A percentile compares a stretch with the other conserved stretches of the same genome.
phyloP scores from a whole-genome alignment of 2,888 invertebrate species.

The Ochropacha duplaris region DNA sequence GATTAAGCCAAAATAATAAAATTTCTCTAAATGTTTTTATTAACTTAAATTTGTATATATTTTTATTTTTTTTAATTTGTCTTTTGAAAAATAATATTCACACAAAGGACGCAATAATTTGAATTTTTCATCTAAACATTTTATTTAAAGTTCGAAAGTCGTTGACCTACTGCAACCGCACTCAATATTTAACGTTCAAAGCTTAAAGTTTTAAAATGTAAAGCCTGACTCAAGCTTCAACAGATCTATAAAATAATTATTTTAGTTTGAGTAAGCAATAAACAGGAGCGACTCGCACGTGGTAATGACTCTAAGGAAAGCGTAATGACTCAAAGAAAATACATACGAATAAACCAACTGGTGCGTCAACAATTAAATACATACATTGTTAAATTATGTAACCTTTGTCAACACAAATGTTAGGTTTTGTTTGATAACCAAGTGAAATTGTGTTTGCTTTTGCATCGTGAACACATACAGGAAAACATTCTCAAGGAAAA shows the following conservation, averaged over 20 bases:
- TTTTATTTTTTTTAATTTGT: too few species aligned
- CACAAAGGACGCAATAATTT: background rate
- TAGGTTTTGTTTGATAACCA: constrained; percentile 29
- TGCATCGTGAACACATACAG: constrained; percentile 27
- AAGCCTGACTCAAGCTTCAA: background rate
- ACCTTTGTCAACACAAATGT: constrained; percentile 30
- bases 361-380: constrained; percentile 8
- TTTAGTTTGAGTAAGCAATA: background rate
- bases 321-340: background rate
- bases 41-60: too few species aligned
- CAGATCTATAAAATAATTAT: constrained; percentile 1
- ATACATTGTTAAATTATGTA: constrained; percentile 37
- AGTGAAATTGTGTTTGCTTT: constrained; percentile 30
- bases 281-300: background rate
- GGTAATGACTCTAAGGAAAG: background rate
- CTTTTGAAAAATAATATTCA: too few species aligned
- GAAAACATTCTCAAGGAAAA: constrained; percentile 29
- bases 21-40: too few species aligned
- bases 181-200: background rate
- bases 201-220: background rate
- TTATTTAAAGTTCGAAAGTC: background rate
- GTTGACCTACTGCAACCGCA: background rate
- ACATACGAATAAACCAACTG: background rate
- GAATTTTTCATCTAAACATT: background rate
- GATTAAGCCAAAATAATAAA: too few species aligned